Base-by-base conservation (phyloP, 1,140 invertebrate species). In the Zaprionus camerounensis region DNA sequence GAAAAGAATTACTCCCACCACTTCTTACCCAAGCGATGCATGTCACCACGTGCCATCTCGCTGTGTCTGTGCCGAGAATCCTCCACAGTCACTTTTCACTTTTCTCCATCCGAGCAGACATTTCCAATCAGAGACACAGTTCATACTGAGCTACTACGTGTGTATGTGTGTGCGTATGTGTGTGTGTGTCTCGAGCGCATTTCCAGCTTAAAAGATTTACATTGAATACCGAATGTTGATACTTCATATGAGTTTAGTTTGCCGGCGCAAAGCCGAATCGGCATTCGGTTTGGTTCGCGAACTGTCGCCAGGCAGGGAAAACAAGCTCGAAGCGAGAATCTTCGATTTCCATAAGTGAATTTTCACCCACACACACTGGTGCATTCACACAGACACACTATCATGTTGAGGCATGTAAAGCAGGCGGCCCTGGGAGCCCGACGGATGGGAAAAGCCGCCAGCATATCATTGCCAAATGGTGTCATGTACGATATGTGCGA, bases 291-390 rank as follows among this genome's bases (percentile, higher is more conserved):
- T 12, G 44, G 66, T 13, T 81, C 57, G 70, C 62, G 68, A 61
- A 76, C 73, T 41, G 59, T 71, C 61, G 61, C 38, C 41, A 53
- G 61, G 61, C 64, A 65, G 26, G 59, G 38, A 57, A 64, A 55
- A 71, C 53, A 64, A 78, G 65, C 75, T 34, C 61, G 11, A 49
- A 64, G 57, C 31, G 77, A 80, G 72, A 82, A 69, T 81, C 78
- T 87, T 90, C 84, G 84, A 87, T 87, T 87, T 87, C 84, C 81
- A 87, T 87, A 87, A 87, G 84, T 87, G 84, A 87, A 87, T 87
- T 90, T 82, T 36, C 57, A 24, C 20, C 28, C 13, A 22, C 38
- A 58, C 24, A 56, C 38, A 20, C 26, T 9, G 3, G 38, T 51
- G 28, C 72, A 51, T 36, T 36, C 67, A 71, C 72, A 71, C 63